These are phyloP conservation scores for Sarcophaga peregrina DNA, from an alignment of 1,140 invertebrate species.

Conservation along the genomic window DNA sequence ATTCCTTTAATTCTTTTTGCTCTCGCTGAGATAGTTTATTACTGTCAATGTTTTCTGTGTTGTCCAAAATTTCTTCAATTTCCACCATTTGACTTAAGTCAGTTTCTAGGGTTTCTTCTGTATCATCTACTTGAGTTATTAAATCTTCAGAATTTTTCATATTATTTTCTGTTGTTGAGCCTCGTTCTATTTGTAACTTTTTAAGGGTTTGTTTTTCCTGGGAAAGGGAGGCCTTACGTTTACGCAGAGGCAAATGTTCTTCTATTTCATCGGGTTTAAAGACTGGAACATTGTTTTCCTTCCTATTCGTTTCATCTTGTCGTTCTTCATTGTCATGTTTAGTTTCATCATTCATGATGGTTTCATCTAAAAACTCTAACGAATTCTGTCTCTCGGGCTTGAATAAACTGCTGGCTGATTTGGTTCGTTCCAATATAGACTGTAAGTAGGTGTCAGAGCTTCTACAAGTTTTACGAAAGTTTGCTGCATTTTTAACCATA, in stretches of 20 bases:
- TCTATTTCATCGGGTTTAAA: not conserved
- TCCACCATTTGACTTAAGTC: too few species aligned
- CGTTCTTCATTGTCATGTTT: not conserved
- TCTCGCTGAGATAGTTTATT: not conserved
- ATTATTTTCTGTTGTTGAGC: too few species aligned
- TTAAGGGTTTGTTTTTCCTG: not conserved
- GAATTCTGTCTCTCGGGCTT: slow-evolving; percentile 29
- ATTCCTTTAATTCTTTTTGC: not conserved
- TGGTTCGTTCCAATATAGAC: slow-evolving; percentile 51
- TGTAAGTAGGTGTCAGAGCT: slow-evolving; percentile 51
- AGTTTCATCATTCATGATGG: not conserved
- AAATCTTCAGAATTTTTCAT: not conserved
- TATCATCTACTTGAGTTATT: not conserved
- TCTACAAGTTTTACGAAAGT: slow-evolving; percentile 51
- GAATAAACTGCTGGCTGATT: slow-evolving; percentile 48
- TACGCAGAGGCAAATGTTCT: not conserved
- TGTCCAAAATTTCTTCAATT: not conserved
- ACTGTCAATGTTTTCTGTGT: not conserved
- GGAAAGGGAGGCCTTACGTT: not conserved
- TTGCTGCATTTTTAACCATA: slow-evolving; percentile 47
- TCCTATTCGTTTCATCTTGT: not conserved
- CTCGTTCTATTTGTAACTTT: not conserved
- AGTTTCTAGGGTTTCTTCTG: too few species aligned
- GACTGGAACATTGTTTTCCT: too few species aligned
- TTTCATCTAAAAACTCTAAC: not conserved